Conservation (phyloP, 1,140 invertebrate species). For the Telenomus remus region DNA sequence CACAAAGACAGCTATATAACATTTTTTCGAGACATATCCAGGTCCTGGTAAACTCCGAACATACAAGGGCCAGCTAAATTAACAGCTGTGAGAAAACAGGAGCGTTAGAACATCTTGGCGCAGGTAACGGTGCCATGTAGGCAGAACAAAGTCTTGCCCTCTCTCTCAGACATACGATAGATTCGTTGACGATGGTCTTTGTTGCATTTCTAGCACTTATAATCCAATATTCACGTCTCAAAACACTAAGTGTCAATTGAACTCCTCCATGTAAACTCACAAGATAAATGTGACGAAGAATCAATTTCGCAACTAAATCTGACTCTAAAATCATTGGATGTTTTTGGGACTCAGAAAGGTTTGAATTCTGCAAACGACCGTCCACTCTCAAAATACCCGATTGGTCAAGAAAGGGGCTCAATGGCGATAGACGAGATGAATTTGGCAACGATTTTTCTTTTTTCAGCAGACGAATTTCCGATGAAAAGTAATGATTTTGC, state of each 20-base stretch:
- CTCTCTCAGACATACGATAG: constrained; percentile 11
- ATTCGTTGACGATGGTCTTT: not conserved
- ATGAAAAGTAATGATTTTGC: too few relatives aligned
- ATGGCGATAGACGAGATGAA: too few relatives aligned
- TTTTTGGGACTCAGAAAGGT: not conserved
- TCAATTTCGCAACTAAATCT: not conserved
- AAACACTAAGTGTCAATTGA: not conserved
- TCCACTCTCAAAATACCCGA: not conserved
- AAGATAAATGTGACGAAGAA: not conserved
- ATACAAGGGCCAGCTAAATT: constrained; percentile 16
- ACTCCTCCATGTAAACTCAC: not conserved
- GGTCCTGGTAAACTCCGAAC: constrained; percentile 10
- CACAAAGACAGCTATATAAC: constrained; percentile 53
- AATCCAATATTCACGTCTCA: not conserved
- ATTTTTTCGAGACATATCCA: constrained; percentile 41
- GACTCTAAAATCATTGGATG: not conserved
- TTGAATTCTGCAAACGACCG: not conserved
- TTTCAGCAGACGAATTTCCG: too few relatives aligned
- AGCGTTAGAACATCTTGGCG: too few relatives aligned
- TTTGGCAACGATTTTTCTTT: too few relatives aligned
- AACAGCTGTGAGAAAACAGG: constrained; percentile 2
- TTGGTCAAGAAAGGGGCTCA: not conserved
- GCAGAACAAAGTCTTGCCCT: too few relatives aligned
- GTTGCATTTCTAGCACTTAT: not conserved
- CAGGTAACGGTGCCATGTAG: too few relatives aligned